phyloP scores from a whole-genome alignment of 2,888 invertebrate genomes.

The Leptopilina myrica region DNA sequence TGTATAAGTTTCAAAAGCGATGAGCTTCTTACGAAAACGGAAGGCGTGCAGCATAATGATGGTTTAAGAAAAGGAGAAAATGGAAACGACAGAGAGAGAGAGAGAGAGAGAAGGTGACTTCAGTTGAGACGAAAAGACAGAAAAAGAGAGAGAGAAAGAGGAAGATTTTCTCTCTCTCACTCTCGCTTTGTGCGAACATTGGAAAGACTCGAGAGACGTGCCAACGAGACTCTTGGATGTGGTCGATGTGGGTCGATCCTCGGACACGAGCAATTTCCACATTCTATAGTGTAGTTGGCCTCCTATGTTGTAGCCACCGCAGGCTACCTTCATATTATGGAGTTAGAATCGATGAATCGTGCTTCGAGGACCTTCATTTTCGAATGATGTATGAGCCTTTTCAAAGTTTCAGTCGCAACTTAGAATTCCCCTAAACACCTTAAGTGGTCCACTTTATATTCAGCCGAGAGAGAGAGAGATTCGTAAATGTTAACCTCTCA shows the following conservation, averaged over 20 bases:
- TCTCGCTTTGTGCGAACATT: neutral
- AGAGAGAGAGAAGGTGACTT: neutral
- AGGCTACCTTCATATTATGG: neutral
- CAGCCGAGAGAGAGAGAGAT: neutral
- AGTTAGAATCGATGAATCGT: conserved; percentile 12
- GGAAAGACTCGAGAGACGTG: conserved; percentile 20
- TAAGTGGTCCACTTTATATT: conserved; percentile 12
- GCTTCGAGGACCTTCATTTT: neutral
- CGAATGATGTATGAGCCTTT: neutral
- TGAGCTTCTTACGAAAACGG: conserved; percentile 21
- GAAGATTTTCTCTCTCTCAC: neutral
- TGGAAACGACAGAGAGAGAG: neutral
- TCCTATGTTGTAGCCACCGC: neutral
- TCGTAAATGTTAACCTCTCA: neutral
- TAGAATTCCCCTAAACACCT: neutral
- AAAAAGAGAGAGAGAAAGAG: too few species aligned
- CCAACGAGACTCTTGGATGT: conserved; percentile 3
- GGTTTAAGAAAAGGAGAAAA: conserved; percentile 13
- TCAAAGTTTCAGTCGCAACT: neutral
- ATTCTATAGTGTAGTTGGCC: neutral
- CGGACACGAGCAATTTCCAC: conserved; percentile 7
- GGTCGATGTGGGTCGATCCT: neutral
- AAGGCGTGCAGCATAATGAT: neutral
- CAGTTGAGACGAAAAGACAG: neutral
- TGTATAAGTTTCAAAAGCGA: conserved; percentile 3